Base-by-base conservation (phyloP, 2,888 invertebrate species). In the Tetanocera ferruginea region DNA sequence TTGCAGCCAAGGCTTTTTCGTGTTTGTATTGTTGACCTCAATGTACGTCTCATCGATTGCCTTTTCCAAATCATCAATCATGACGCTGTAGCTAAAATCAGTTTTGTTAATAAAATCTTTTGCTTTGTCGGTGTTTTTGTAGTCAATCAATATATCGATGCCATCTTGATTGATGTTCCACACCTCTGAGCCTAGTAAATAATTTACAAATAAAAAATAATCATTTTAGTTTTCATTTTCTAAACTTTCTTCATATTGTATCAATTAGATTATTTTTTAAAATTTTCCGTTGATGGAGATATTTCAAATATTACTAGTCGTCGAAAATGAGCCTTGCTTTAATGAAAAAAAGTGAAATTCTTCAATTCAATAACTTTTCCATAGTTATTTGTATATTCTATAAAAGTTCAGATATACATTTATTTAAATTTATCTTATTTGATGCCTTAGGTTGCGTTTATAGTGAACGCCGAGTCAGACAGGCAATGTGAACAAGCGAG, bases 61-160 rank as follows among this genome's bases (percentile, higher is more conserved):
- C 83, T 91, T 91, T 86, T 96, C 95, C 17, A 96, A 88, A 88
- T 96, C 94, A n/a, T 94, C 92, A 81, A 96, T 95, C 79, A 95
- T 90, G 3, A 96, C 89, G 66, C 93, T 91, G 87, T 92, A 95
- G 14, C 91, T 88, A 77, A 95, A 92, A 51, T 92, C 91, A 76
- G 92, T 92, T 73, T 92, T 91, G 52, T 90, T 89, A 77, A 93
- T 91, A 2, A 95, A 93, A 80, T 92, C 91, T 60, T 91, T 90
- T 11, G 94, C 90, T 11, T 92, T 91, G 19, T 92, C 90, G 0
- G 92, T 91, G 83, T 92, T 93, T 55, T 85, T 86, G 17, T 83
- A 85, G 67, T 85, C 85, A 6, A 96, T 92, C 78, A 95, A 91
- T 66, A 95, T 91, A 86, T 96, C 96, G 34, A 95, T 86, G 70